A percentile compares a stretch with the other conserved stretches of the same genome.
phyloP scores from a whole-genome alignment of 2,797 vertebrate genomes.

The Aselliscus stoliczkanus region DNA sequence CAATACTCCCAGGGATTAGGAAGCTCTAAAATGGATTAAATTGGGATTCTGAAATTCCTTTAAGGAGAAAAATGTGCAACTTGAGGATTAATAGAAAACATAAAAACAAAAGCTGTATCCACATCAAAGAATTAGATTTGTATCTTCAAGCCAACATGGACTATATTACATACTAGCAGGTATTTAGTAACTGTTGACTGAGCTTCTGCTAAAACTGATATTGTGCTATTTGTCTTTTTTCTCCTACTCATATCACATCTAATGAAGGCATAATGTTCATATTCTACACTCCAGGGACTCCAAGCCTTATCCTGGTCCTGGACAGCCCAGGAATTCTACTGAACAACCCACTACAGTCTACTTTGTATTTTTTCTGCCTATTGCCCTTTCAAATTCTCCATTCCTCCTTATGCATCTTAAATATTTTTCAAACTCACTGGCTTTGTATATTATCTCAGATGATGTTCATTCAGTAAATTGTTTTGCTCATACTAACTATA shows the following conservation, averaged over 20 bases:
- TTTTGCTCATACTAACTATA: background rate
- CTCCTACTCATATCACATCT: background rate
- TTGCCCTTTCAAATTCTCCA: background rate
- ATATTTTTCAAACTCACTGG: background rate
- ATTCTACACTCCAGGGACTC: background rate
- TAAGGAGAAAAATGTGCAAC: background rate
- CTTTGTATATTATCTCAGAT: background rate
- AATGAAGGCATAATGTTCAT: background rate
- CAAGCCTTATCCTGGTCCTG: background rate
- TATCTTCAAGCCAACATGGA: background rate
- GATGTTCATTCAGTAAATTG: background rate
- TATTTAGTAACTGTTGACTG: background rate
- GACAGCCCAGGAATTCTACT: background rate
- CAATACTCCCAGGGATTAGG: background rate
- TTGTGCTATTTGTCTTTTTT: background rate
- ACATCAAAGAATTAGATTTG: background rate
- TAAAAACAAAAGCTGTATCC: background rate
- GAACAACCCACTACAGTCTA: background rate
- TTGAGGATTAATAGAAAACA: background rate
- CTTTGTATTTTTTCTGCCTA: too few relatives aligned
- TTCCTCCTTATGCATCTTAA: background rate
- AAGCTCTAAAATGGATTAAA: background rate
- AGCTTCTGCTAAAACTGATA: background rate
- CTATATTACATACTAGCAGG: background rate
- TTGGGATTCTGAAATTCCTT: background rate